Percentiles rank a stretch among this genome's conserved stretches.
phyloP scores from a whole-genome alignment of 2,888 invertebrate genomes.

The Eristalinus sepulchralis region DNA sequence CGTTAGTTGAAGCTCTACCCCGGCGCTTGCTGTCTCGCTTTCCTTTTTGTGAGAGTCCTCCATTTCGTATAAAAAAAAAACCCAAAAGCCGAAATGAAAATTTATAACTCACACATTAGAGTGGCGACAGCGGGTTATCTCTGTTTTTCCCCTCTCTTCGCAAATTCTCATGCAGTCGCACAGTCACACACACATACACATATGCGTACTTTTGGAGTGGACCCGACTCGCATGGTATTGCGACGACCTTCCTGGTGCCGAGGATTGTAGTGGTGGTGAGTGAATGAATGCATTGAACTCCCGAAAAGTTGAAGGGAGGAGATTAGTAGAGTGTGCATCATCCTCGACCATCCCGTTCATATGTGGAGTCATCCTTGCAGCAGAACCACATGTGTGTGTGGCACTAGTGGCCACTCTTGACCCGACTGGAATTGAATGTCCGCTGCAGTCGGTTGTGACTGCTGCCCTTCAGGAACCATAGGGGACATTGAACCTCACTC shows the following conservation, averaged over 20 bases:
- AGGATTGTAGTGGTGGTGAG: neutral
- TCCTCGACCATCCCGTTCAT: neutral
- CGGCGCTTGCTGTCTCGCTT: neutral
- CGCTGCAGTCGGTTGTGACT: constrained; percentile 40
- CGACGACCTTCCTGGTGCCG: constrained; percentile 50
- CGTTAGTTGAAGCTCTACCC: neutral
- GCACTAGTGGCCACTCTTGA: constrained; percentile 35
- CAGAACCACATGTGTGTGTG: constrained; percentile 18
- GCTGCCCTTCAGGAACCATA: neutral
- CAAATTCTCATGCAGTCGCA: too few relatives aligned
- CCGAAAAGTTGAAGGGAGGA: constrained; percentile 21
- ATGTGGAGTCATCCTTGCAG: constrained; percentile 13
- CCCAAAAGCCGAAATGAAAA: neutral
- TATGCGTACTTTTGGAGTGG: neutral
- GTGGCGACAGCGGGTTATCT: neutral
- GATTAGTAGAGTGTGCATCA: constrained; percentile 15
- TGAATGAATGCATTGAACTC: constrained; percentile 49
- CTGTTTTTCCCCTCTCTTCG: neutral
- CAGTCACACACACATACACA: neutral
- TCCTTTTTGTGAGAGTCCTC: neutral
- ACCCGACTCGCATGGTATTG: constrained; percentile 10
- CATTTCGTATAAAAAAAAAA: constrained; percentile 11
- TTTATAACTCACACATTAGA: neutral
- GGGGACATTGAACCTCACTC: constrained; percentile 3
- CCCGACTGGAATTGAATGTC: constrained; percentile 32